Evolutionary conservation across 2,797 vertebrate species (phyloP).

Genomic region (Pelobates cultripes): DNA sequence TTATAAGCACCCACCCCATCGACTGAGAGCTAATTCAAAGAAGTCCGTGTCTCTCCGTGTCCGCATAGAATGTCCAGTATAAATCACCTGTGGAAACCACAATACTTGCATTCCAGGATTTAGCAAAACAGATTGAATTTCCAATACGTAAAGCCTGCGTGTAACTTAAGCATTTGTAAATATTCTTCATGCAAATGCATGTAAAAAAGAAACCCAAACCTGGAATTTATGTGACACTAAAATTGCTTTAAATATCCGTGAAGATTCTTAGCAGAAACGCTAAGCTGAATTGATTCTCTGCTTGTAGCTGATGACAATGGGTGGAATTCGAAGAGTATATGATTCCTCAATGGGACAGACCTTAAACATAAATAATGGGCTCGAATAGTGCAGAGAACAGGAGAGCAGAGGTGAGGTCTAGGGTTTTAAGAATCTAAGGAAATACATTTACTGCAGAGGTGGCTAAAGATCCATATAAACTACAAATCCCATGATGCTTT

Average conservation of each 20-base stretch:
- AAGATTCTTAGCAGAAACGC: background rate
- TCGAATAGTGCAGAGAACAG: background rate
- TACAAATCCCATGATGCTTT: no score
- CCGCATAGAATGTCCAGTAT: background rate
- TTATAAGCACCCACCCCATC: no score
- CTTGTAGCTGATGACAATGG: background rate
- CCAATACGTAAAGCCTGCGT: background rate
- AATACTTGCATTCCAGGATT: background rate
- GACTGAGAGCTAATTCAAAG: no score
- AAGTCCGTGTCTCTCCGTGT: background rate
- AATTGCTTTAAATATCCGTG: background rate
- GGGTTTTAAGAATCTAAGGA: no score
- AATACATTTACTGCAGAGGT: no score
- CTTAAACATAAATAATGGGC: background rate
- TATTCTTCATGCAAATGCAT: slow-evolving; percentile 68
- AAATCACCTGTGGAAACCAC: background rate
- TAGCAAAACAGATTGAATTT: background rate
- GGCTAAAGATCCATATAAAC: no score
- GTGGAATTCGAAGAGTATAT: background rate
- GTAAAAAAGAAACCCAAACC: slow-evolving; percentile 57
- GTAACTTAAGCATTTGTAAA: slow-evolving; percentile 19
- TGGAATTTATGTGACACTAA: background rate
- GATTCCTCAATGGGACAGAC: background rate
- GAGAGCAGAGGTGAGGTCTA: background rate
- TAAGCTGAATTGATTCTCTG: background rate